Evolutionary conservation across 2,113 vertebrate species (phyloP), one percentile per base, ranked within the genome.

Genomic region (Pedionomus torquatus): DNA sequence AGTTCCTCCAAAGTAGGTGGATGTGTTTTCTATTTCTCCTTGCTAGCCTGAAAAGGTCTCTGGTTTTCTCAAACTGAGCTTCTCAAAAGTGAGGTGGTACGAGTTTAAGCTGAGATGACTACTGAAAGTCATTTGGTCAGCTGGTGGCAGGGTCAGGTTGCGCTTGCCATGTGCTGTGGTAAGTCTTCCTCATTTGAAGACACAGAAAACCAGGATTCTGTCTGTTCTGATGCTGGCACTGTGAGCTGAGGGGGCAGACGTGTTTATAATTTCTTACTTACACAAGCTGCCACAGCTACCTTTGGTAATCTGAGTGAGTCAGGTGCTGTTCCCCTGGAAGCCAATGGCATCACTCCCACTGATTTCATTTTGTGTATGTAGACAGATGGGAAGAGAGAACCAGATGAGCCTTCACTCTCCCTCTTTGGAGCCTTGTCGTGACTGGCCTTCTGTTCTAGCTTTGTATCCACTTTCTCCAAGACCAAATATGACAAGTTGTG

Each of bases 311-410:
- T 60, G 72, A n/a, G 26, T 1, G 20, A 39, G 78, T 77, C 51
- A 74, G 43, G n/a, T 51, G 7, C 66, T 84, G 35, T 63, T 81
- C 4, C 31, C 48, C 69, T 87, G 33, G 66, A 77, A 90, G 68
- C 35, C 63, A 92, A 0, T 16, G 4, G 72, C 39, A 37, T 90
- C 75, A 7, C 37, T 90, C 37, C 87, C n/a, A 17, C 33, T 74
- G 66, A 83, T 88, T 66, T 83, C 3, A 7, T 58, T 75, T 79
- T 24, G 28, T 69, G 31, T 61, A 20, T 81, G 79, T 21, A 63
- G 79, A 30, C 58, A 92, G 82, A 83, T 74, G 66, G 30, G 90
- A 77, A 80, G 46, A 35, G 31, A 74, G 64, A 86, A 49, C 54
- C 46, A 93, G 90, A 48, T 39, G 13, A 51, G 37, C 37, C 64